Percentiles rank a stretch among this genome's conserved stretches.
phyloP scores from a whole-genome alignment of 2,888 invertebrate genomes.

The Sesamia inferens region DNA sequence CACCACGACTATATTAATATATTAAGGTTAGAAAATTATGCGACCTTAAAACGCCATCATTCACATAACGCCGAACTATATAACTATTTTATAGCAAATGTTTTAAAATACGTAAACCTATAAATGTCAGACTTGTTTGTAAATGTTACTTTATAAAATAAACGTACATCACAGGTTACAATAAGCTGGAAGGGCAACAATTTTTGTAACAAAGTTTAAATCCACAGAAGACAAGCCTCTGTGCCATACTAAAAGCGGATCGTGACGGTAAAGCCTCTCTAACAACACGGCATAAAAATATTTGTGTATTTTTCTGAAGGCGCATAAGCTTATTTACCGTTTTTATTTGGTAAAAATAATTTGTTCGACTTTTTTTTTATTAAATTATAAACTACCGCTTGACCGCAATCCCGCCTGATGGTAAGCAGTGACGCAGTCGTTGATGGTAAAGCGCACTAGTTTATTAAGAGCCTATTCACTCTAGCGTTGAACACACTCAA shows the following conservation, averaged over 20 bases:
- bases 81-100: conserved; percentile 13
- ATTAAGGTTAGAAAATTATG: not conserved
- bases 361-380: too few species aligned
- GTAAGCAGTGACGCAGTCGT: too few species aligned
- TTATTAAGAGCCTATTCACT: too few species aligned
- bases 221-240: conserved; percentile 48
- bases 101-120: conserved; percentile 10
- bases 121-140: conserved; percentile 26
- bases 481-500: too few species aligned
- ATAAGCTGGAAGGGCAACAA: conserved; percentile 45
- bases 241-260: conserved; percentile 47
- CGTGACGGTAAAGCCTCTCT: conserved; percentile 47
- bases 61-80: not conserved
- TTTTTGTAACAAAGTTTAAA: conserved; percentile 58
- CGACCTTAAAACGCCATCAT: not conserved
- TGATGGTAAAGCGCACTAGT: too few species aligned
- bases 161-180: conserved; percentile 40
- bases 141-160: conserved; percentile 48
- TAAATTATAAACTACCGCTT: too few species aligned
- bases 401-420: too few species aligned
- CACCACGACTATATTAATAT: too few species aligned
- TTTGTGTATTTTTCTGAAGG: conserved; percentile 48
- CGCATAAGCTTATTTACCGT: conserved; percentile 6
- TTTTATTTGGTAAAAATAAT: conserved; percentile 7
- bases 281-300: conserved; percentile 54